Evolutionary conservation across 2,888 invertebrate genomes (phyloP).

Genomic region (Chaetogeoica ovagalla): DNA sequence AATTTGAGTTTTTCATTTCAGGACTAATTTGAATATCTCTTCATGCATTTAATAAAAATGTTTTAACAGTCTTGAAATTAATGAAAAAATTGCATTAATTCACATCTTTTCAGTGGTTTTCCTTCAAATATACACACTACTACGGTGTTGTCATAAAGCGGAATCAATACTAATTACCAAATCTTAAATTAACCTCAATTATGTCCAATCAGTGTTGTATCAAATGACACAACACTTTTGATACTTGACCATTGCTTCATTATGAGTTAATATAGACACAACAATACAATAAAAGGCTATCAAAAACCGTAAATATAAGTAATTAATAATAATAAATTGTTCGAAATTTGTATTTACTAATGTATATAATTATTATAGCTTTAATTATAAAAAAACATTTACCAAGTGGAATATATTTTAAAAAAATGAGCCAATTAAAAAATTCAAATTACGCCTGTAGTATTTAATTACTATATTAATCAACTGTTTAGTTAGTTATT

Average conservation of each 20-base stretch:
- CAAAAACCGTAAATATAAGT: conserved; percentile 2
- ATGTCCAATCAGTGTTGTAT: conserved; percentile 63
- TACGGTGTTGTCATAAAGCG: background rate
- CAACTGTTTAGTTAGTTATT: background rate
- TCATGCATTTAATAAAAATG: background rate
- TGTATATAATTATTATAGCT: background rate
- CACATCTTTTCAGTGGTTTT: background rate
- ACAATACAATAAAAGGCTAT: conserved; percentile 4
- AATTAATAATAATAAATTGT: background rate
- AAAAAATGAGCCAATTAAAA: background rate
- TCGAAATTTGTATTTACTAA: background rate
- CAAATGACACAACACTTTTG: conserved; percentile 59
- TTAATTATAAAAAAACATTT: background rate
- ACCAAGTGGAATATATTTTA: background rate
- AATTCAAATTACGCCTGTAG: conserved; percentile 2
- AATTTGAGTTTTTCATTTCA: background rate
- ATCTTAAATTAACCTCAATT: conserved; percentile 56
- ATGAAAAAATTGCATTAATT: background rate
- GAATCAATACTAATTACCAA: background rate
- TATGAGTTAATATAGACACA: background rate
- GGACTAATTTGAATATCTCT: background rate
- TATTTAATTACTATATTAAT: background rate
- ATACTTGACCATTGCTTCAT: too few relatives aligned
- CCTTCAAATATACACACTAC: background rate
- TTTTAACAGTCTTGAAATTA: background rate